phyloP scores from a whole-genome alignment of 2,888 invertebrate genomes.

The Metellina segmentata region DNA sequence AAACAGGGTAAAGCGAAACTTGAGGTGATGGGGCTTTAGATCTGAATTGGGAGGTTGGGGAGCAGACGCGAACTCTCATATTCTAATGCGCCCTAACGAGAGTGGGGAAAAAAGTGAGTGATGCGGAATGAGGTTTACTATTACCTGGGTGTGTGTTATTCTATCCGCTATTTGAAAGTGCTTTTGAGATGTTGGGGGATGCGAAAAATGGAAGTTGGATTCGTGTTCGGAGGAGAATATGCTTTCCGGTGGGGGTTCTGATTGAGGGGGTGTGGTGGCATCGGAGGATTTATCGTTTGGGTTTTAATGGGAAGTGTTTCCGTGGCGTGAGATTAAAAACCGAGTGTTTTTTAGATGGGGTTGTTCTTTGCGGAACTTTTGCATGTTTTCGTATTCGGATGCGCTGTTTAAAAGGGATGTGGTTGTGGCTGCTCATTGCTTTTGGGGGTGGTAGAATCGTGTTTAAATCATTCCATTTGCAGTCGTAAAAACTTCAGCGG shows the following conservation, averaged over 20 bases:
- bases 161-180: not conserved
- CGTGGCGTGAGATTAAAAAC: not conserved
- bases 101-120: not conserved
- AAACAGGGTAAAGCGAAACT: slow-evolving; percentile 18
- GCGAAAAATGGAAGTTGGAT: not conserved
- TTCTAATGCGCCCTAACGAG: slow-evolving; percentile 44
- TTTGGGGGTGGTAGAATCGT: no score
- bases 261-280: not conserved
- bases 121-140: slow-evolving; percentile 19
- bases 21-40: not conserved
- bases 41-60: not conserved
- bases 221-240: not conserved
- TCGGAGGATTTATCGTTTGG: not conserved
- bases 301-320: not conserved
- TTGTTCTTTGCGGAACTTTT: no score
- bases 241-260: not conserved
- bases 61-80: slow-evolving; percentile 6
- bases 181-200: not conserved
- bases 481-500: no score
- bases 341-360: not conserved
- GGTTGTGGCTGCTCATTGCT: no score
- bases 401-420: no score
- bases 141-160: slow-evolving; percentile 12
- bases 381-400: no score
- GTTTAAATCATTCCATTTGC: no score